Base-by-base conservation (phyloP, 2,888 invertebrate genomes). In the Terebella lapidaria region DNA sequence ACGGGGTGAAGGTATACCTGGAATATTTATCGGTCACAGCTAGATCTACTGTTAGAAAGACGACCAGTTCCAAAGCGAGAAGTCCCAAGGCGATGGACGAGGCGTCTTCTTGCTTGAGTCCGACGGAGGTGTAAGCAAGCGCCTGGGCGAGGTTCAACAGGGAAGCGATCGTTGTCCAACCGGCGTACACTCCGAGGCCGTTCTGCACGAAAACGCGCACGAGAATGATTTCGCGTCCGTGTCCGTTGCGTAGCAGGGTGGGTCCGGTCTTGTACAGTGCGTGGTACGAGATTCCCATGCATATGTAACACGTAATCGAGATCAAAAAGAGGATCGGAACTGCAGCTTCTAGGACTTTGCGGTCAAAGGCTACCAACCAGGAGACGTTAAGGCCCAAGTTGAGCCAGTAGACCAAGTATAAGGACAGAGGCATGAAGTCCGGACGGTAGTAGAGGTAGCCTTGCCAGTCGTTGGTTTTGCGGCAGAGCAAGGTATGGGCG, bases 1-100 rank as follows among this genome's bases (percentile, higher is more conserved):
- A 74, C 1, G 74, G 75, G 18, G 70, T 72, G 60, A 74, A 67
- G 1, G 70, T 71, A 64, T 76, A 76, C 1, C 76, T 67, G 1
- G 71, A 63, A 54, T 72, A 74, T 25, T 67, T 61, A 53, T 74
- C 73, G 3, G 72, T 56, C 4, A 74, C 49, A 30, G 68, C 62
- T 26, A 70, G 66, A 51, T 74, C 74, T 22, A 71, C 57, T 10
- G 57, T 56, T 24, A 69, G 61, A 60, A 70, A 73, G 3, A 63
- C 56, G 1, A 65, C 42, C 18, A 74, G 63, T 18, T 67, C 65
- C 0, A 49, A 63, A 3, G 68, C 26, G 22, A 74, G 58, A n/a
- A 74, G 49, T 25, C 66, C 58, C 15, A 75, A 63, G 35, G 61
- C 47, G 4, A 70, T 61, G 1, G 72, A 72, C 4, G 61, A 68